Base-by-base conservation (phyloP, 2,888 invertebrate genomes). In the Chrysodeixis includens region DNA sequence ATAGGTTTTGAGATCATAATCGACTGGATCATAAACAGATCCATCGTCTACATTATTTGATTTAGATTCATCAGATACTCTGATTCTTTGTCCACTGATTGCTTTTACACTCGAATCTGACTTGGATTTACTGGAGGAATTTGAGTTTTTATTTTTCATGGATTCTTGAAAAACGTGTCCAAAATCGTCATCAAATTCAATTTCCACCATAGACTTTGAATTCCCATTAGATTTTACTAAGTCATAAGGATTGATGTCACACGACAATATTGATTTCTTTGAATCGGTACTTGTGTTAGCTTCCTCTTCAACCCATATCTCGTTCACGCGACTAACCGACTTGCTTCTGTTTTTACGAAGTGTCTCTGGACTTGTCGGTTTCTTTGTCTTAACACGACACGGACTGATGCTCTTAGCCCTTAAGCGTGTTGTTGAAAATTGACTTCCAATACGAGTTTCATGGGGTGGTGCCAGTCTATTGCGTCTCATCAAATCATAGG, bases 241-340 rank as follows among this genome's bases (percentile, higher is more conserved):
- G 76, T 97, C 97, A 87, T 98, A 98, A 3, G 98, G 98, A 90
- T 98, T 98, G 49, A 98, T 97, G 88, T 97, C 96, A 92, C 98
- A 98, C 81, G 97, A 97, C 51, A 98, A 92, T 75, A 98, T 98
- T 18, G 98, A 98, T 76, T 96, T 97, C 53, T 97, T 94, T 49
- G 90, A 85, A 30, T 93, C 92, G 74, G 81, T 88, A 56, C 82
- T 74, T 62, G 81, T 89, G 46, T 65, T 81, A 35, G 79, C 72
- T 67, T 89, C 92, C 80, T 95, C 93, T 73, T 93, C 93, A 66
- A 93, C 89, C 91, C 95, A 95, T 62, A 93, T 79, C 78, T 95
- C 94, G 77, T 93, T 95, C 0, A 93, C 93, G 60, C 95, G 91
- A 77, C 93, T 93, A 0, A 94, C 95, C 58, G 93, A 95, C 78